phyloP scores from a whole-genome alignment of 2,797 vertebrate genomes.

The Valencia hispanica region DNA sequence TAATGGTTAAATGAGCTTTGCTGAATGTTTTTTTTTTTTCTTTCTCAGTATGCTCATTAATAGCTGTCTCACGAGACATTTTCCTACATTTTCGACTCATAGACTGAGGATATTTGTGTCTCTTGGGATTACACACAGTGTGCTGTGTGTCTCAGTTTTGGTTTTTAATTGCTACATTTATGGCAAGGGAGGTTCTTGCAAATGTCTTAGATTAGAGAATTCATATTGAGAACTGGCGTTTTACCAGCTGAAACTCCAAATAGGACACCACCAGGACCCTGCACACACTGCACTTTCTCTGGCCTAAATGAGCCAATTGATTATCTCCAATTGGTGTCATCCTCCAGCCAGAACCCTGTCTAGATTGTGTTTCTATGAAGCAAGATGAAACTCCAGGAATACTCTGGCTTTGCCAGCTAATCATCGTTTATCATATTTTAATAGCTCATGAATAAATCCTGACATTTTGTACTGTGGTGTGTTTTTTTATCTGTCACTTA shows the following conservation, averaged over 20 bases:
- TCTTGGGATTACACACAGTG: conserved; percentile 65
- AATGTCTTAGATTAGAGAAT: conserved; percentile 72
- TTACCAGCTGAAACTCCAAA: conserved; percentile 57
- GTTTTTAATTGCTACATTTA: conserved; percentile 80
- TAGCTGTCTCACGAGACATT: conserved; percentile 63
- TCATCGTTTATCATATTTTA: conserved; percentile 77
- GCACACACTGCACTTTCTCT: conserved; percentile 62
- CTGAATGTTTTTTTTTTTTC: conserved; percentile 52
- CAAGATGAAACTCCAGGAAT: conserved; percentile 71
- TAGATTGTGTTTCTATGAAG: conserved; percentile 69
- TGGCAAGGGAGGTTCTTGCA: conserved; percentile 68
- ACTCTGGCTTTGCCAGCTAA: conserved; percentile 60
- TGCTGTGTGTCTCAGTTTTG: conserved; percentile 57
- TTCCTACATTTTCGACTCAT: conserved; percentile 66
- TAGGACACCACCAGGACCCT: conserved; percentile 70
- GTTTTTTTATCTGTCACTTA: conserved; percentile 64
- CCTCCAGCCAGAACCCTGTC: conserved; percentile 65
- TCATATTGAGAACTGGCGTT: conserved; percentile 52
- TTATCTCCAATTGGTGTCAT: conserved; percentile 77
- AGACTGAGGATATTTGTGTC: conserved; percentile 70
- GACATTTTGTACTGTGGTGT: conserved; percentile 51
- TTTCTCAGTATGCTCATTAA: conserved; percentile 69
- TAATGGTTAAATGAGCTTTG: conserved; percentile 86
- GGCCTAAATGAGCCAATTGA: conserved; percentile 79
- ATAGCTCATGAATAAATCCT: conserved; percentile 72